phyloP scores from a whole-genome alignment of 1,140 invertebrate genomes.

The Octopus bimaculoides region DNA sequence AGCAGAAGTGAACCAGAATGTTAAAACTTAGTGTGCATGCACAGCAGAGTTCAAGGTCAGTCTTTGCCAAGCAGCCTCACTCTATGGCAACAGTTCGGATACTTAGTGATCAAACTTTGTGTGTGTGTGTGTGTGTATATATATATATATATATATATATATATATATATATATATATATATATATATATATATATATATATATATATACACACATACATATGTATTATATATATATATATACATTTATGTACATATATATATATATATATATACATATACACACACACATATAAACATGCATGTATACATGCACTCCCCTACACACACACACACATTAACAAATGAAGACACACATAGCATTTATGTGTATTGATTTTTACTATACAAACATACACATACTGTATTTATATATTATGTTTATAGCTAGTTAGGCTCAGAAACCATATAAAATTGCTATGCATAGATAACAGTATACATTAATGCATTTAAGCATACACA shows the following conservation, averaged over 20 bases:
- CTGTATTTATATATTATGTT: no score
- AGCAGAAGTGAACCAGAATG: no score
- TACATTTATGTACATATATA: background rate
- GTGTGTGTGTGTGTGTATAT: background rate
- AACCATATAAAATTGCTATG: no score
- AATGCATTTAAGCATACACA: no score
- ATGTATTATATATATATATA: background rate
- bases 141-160: constrained; percentile 7
- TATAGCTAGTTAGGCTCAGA: no score
- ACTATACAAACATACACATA: no score
- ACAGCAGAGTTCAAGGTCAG: no score
- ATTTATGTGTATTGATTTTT: no score
- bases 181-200: background rate
- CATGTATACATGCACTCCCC: background rate
- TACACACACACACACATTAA: no score
- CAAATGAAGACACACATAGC: no score
- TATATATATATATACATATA: background rate
- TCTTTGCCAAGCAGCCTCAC: background rate
- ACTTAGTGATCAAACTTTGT: background rate
- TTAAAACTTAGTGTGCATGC: no score
- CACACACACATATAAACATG: background rate
- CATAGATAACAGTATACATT: no score
- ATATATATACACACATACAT: background rate
- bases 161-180: background rate
- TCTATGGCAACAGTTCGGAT: background rate